These are phyloP conservation scores for Glossosoma conforme DNA, from an alignment of 1,140 invertebrate species.

Conservation along the genomic window DNA sequence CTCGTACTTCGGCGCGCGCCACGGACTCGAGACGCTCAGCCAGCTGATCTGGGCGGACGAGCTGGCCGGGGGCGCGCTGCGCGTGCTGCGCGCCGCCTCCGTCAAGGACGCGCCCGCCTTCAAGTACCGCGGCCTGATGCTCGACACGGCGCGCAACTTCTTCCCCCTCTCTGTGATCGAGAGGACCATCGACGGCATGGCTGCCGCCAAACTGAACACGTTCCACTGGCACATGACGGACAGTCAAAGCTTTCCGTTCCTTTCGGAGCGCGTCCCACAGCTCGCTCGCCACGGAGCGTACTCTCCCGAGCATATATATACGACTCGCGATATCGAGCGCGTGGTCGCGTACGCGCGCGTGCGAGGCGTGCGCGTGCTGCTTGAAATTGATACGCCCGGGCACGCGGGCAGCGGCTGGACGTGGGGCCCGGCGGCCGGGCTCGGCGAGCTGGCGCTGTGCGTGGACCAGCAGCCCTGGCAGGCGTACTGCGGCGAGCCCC, in stretches of 20 bases:
- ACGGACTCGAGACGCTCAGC: constrained; percentile 72
- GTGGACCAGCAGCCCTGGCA: constrained; percentile 73
- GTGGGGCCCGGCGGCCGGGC: constrained; percentile 62
- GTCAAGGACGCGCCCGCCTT: constrained; percentile 58
- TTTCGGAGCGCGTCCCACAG: constrained; percentile 62
- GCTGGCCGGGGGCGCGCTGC: constrained; percentile 55
- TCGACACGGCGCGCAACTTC: constrained; percentile 75
- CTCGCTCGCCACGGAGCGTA: constrained; percentile 73
- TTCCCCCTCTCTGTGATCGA: constrained; percentile 64
- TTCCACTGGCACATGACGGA: constrained; percentile 85
- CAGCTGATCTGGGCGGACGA: constrained; percentile 74
- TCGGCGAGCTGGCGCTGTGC: constrained; percentile 68
- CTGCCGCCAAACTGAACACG: constrained; percentile 74
- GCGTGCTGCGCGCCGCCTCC: constrained; percentile 54
- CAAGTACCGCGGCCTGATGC: constrained; percentile 63
- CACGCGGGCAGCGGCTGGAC: constrained; percentile 78
- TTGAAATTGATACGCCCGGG: constrained; percentile 76
- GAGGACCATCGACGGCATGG: constrained; percentile 71
- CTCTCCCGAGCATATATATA: constrained; percentile 63
- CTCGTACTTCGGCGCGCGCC: constrained; percentile 71
- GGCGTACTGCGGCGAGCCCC: constrained; percentile 73
- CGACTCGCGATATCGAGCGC: constrained; percentile 58
- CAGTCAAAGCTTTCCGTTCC: constrained; percentile 76
- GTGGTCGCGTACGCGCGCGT: constrained; percentile 62
- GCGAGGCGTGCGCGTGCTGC: constrained; percentile 64